phyloP scores from a whole-genome alignment of 2,797 vertebrate genomes.

The Sebastes dallii region DNA sequence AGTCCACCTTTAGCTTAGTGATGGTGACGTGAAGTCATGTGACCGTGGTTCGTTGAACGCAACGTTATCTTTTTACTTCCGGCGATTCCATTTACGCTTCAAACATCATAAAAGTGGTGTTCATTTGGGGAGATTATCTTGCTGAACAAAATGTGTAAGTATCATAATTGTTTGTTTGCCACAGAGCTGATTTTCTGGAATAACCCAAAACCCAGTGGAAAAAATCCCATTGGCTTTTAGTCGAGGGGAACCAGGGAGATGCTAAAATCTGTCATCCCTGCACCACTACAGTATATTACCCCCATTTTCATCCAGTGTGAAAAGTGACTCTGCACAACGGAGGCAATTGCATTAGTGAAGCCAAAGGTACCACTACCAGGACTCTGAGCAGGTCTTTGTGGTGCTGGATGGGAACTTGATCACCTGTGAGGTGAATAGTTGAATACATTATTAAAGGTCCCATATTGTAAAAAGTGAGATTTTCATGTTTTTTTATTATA shows the following conservation, averaged over 20 bases:
- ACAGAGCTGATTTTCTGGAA: neutral
- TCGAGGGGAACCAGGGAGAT: neutral
- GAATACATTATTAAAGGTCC: neutral
- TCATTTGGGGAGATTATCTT: neutral
- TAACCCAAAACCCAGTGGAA: neutral
- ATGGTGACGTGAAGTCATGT: too few species aligned
- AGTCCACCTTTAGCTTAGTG: neutral
- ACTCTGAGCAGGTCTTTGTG: neutral
- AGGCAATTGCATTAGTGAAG: neutral
- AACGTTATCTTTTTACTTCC: too few species aligned
- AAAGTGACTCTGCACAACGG: neutral
- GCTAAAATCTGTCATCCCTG: neutral
- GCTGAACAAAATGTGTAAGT: neutral
- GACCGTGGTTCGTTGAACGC: too few species aligned
- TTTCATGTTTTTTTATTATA: too few species aligned
- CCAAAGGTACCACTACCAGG: neutral
- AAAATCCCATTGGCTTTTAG: neutral
- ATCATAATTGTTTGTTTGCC: neutral
- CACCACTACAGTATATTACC: neutral
- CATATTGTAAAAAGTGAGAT: too few species aligned
- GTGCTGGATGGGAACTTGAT: neutral
- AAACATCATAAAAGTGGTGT: neutral
- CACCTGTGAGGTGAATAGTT: neutral
- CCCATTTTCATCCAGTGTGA: neutral
- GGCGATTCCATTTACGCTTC: neutral